Base-by-base conservation (phyloP, 2,888 invertebrate species). In the Lepidocyrtinus sp. region DNA sequence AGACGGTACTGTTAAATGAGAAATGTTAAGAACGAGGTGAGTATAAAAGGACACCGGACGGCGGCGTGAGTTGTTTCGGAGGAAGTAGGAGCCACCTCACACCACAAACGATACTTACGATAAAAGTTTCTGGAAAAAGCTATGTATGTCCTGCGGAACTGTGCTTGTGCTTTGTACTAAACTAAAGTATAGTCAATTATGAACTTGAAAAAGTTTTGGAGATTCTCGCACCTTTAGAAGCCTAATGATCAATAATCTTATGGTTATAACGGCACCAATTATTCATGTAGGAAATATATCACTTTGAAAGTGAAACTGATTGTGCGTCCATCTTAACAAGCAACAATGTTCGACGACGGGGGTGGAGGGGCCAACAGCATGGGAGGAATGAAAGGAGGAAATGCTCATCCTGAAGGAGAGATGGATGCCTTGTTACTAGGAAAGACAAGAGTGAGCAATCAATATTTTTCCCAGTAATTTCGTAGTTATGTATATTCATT, bases 401-500 rank as follows among this genome's bases (percentile, higher is more conserved):
- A 83, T 64, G 72, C 81, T 9, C 21, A 61, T 27, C 84, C 86
- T 12, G 86, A 86, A 36, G 84, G 86, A 12, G 86, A 86, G 63
- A 86, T 86, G 86, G 86, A 86, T 80, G 86, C 86, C 21, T 69
- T 86, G 19, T 85, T 86, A n/a, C 74, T 86, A 27, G 86, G 86
- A n/a, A 86, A 82, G 75, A 86, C 86, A 3, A 75, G 85, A 85
- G 86, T 86, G 77, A 86, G 86, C n/a, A n/a, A n/a, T n/a, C 36
- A 36, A 36, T 36, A 36, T 9, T 36, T 36, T 36, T 36, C 12
- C 36, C 12, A 36, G 36, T 36, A 36, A 36, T 36, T 36, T 36
- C 36, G 36, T 9, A 36, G 36, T 12, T 36, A 12, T 36, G 12
- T 12, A 12, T 36, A 5, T 36, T 36, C n/a, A n/a, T n/a, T n/a